Conservation (phyloP, 1,140 invertebrate genomes). For the Listronotus oregonensis region DNA sequence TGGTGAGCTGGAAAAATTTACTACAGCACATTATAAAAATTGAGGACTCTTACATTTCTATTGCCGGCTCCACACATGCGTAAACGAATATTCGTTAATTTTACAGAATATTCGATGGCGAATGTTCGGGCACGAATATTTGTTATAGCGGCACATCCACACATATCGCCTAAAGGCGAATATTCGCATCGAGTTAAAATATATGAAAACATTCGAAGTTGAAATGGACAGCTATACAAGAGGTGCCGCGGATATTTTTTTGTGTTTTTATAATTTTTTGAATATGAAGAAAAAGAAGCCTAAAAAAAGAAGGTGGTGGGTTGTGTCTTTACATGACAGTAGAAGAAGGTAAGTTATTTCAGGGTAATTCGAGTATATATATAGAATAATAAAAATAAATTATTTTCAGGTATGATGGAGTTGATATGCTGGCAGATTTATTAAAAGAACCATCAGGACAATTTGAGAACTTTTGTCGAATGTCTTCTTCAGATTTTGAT, state of each 20-base stretch:
- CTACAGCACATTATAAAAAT: too few relatives aligned
- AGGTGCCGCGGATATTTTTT: neutral
- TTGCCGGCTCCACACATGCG: too few relatives aligned
- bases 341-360: too few relatives aligned
- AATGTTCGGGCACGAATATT: too few relatives aligned
- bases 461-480: conserved; percentile 39
- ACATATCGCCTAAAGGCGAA: too few relatives aligned
- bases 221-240: neutral
- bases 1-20: too few relatives aligned
- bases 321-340: neutral
- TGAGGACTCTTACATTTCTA: too few relatives aligned
- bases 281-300: neutral
- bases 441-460: conserved; percentile 22
- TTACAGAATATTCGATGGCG: too few relatives aligned
- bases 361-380: neutral
- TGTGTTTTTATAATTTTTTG: neutral
- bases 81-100: too few relatives aligned
- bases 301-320: conserved; percentile 16
- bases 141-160: too few relatives aligned
- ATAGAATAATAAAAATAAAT: conserved; percentile 12
- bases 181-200: too few relatives aligned
- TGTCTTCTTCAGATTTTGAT: conserved; percentile 39
- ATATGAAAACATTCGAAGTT: neutral
- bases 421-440: conserved; percentile 1
- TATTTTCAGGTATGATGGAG: conserved; percentile 8